A percentile compares a stretch with the other conserved stretches of the same genome.
Evolutionary conservation across 2,888 invertebrate genomes (phyloP).

Genomic region (Melipona bicolor): DNA sequence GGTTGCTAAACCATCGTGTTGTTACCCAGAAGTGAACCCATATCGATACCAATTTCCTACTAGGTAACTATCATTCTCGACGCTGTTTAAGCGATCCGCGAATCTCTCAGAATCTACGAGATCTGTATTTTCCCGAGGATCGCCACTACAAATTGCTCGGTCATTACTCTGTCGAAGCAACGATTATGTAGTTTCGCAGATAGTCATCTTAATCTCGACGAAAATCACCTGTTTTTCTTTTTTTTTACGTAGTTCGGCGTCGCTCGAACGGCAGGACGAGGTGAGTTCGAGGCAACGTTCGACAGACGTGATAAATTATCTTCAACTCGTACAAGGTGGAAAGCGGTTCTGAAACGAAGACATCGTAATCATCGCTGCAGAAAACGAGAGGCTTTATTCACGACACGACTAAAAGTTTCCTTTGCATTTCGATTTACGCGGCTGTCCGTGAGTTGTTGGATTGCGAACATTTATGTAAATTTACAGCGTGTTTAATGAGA

Average conservation of each 20-base stretch:
- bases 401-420: neutral
- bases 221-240: constrained; percentile 3
- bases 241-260: neutral
- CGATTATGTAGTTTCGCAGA: constrained; percentile 26
- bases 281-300: constrained; percentile 7
- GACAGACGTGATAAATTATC: constrained; percentile 1
- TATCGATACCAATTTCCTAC: neutral
- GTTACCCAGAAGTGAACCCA: neutral
- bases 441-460: neutral
- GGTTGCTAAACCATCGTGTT: neutral
- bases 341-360: neutral
- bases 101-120: neutral
- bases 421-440: neutral
- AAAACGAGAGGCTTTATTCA: neutral
- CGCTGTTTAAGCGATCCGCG: neutral
- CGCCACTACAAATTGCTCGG: constrained; percentile 4
- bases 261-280: neutral
- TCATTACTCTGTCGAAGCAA: neutral
- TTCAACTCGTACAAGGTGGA: neutral
- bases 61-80: constrained; percentile 3
- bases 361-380: neutral
- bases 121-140: constrained; percentile 8
- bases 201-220: constrained; percentile 26
- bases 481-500: too few relatives aligned
- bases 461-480: neutral